Base-by-base conservation (phyloP, 2,113 vertebrate genomes). In the Phyllostomus hastatus region DNA sequence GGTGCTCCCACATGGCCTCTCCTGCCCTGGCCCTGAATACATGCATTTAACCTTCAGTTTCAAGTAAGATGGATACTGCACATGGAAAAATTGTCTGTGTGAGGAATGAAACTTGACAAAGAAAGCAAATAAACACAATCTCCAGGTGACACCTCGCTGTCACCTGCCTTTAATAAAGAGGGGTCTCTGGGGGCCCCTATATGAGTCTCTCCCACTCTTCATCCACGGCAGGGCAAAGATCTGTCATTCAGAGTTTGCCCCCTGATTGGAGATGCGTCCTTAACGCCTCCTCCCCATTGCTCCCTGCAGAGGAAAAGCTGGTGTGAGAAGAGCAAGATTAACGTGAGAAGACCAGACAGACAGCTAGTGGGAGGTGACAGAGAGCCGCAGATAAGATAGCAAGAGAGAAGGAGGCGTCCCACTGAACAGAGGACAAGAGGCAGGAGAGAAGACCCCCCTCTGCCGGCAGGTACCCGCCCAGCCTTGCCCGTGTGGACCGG, bases 301-400 rank as follows among this genome's bases (percentile, higher is more conserved):
- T 93, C 72, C 73, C 38, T 43, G 75, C 24, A n/a, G 73, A 67
- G 80, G 75, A 66, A 61, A 57, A 79, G 46, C 52, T 80, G 43
- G 4, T 5, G 0, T 12, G 38, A 85, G 64, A 90, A 91, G 69
- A 70, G 54, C 31, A 54, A 87, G 54, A 73, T 33, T 81, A 66
- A 70, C 5, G 2, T 24, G 7, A 70, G 64, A 43, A 84, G 82
- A 73, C 31, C 91, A 75, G 73, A 41, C 8, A 67, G 73, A 93
- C 26, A 54, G 75, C 26, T 57, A 31, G 48, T 59, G 24, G 17
- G 79, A 46, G 31, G 48, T 14, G 7, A 76, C 52, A 66, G 61
- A 82, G 38, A 46, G 38, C 66, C 50, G 7, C 20, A 1, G 9
- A 11, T 33, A 41, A 41, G 1, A 0, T 24, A 7, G n/a, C 28